A percentile compares a stretch with the other conserved stretches of the same genome.
phyloP scores from a whole-genome alignment of 2,888 invertebrate genomes.

The Tromatobia lineatoria region DNA sequence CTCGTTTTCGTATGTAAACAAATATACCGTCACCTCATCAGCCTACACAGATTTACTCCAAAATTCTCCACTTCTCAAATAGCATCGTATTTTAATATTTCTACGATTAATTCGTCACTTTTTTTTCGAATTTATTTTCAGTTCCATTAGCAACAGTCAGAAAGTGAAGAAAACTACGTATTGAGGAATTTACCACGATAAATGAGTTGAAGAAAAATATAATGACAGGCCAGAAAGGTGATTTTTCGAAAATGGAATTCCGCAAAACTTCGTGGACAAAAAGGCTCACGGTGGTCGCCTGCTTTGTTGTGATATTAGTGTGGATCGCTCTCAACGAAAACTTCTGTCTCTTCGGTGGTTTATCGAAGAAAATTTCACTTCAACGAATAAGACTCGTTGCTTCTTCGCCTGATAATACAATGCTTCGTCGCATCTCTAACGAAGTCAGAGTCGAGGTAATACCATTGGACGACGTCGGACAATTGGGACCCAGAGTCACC shows the following conservation, averaged over 20 bases:
- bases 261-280: conserved; percentile 71
- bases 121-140: conserved; percentile 7
- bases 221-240: conserved; percentile 45
- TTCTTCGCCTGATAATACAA: conserved; percentile 57
- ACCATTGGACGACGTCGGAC: conserved; percentile 68
- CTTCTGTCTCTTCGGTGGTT: conserved; percentile 76
- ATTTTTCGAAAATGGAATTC: conserved; percentile 69
- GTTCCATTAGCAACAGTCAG: neutral
- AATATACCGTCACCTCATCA: neutral
- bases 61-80: neutral
- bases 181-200: neutral
- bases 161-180: neutral
- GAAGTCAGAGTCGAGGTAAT: conserved; percentile 75
- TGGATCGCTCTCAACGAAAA: conserved; percentile 79
- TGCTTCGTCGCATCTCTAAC: conserved; percentile 43
- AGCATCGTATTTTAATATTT: neutral
- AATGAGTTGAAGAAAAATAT: conserved; percentile 21
- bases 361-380: conserved; percentile 74
- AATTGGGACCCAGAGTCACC: conserved; percentile 69
- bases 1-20: conserved; percentile 16
- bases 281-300: conserved; percentile 68
- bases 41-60: neutral
- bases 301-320: conserved; percentile 74
- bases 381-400: conserved; percentile 69
- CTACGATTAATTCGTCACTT: neutral